A percentile compares a stretch with the other conserved stretches of the same genome.
phyloP scores from a whole-genome alignment of 2,797 vertebrate species.

The Gymnopithys bicolor region DNA sequence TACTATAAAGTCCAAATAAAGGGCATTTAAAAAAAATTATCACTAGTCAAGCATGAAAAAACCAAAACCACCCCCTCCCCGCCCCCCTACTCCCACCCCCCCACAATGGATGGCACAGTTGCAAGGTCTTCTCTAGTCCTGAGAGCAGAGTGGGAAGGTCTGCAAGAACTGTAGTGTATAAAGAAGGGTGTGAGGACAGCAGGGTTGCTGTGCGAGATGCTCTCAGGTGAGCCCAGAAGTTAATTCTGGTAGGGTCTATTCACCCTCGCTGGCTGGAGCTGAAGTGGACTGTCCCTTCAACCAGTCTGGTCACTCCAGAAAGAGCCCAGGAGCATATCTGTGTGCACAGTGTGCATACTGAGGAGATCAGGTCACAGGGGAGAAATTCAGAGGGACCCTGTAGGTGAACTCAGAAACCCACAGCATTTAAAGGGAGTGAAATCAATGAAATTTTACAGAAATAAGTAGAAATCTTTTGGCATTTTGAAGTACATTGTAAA shows the following conservation, averaged over 20 bases:
- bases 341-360: background rate
- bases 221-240: background rate
- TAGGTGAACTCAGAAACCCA: background rate
- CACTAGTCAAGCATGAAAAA: background rate
- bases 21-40: background rate
- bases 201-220: background rate
- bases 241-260: background rate
- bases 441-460: background rate
- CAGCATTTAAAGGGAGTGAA: background rate
- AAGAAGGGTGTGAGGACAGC: background rate
- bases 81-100: too few species aligned
- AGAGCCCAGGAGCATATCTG: background rate
- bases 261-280: fast-evolving
- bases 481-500: background rate
- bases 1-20: background rate
- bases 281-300: background rate
- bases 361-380: background rate
- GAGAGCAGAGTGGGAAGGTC: background rate
- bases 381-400: background rate
- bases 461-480: background rate
- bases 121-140: background rate
- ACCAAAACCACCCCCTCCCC: background rate
- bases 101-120: background rate
- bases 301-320: background rate
- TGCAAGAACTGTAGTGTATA: background rate